phyloP scores from a whole-genome alignment of 2,888 invertebrate genomes.

The Operophtera brumata region DNA sequence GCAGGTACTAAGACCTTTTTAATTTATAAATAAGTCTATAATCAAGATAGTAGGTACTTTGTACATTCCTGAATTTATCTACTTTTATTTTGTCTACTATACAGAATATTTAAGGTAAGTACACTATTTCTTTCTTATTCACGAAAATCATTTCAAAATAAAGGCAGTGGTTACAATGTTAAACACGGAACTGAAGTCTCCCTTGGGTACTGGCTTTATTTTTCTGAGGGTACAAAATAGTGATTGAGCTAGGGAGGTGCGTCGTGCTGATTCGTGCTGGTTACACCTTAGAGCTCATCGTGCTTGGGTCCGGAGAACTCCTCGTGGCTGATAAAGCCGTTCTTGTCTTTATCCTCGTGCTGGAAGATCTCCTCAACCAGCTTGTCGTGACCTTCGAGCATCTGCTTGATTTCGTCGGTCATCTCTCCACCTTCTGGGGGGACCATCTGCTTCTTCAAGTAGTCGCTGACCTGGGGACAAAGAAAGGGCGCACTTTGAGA shows the following conservation, averaged over 20 bases:
- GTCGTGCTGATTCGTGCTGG: conserved; percentile 7
- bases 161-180: background rate
- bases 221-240: background rate
- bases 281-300: conserved; percentile 90
- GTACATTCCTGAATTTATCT: too few species aligned
- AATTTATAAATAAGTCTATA: too few species aligned
- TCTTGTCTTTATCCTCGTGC: conserved; percentile 97
- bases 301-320: conserved; percentile 99
- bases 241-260: conserved; percentile 6
- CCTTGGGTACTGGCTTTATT: too few species aligned
- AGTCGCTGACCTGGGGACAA: conserved; percentile 90
- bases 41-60: too few species aligned
- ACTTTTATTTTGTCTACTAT: background rate
- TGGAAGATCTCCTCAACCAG: conserved; percentile 98
- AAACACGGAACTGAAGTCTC: conserved; percentile 6
- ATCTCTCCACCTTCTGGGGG: conserved; percentile 87
- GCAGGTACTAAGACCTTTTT: too few species aligned
- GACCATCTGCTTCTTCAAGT: conserved; percentile 94
- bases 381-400: conserved; percentile 94
- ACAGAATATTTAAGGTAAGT: too few species aligned
- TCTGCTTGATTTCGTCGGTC: conserved; percentile 89
- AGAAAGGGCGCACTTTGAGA: background rate
- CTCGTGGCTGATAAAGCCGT: conserved; percentile 96
- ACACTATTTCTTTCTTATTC: background rate
- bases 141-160: conserved; percentile 14